Evolutionary conservation across 2,888 invertebrate genomes (phyloP).

Genomic region (Limulus polyphemus): DNA sequence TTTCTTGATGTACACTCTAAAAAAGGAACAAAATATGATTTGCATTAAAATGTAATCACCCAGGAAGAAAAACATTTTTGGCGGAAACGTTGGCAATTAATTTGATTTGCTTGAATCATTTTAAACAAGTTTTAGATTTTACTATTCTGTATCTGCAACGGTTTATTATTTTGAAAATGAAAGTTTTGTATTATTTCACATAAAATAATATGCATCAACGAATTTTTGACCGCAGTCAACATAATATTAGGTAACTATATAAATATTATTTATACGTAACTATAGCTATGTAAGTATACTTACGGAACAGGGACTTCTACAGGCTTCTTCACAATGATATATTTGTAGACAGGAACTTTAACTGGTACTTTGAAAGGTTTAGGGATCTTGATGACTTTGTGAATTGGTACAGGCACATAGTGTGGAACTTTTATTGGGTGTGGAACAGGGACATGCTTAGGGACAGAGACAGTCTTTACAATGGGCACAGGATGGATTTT

Average conservation of each 20-base stretch:
- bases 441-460: slow-evolving; percentile 24
- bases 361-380: slow-evolving; percentile 27
- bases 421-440: slow-evolving; percentile 26
- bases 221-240: no score
- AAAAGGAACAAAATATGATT: not conserved
- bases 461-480: slow-evolving; percentile 26
- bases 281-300: slow-evolving; percentile 14
- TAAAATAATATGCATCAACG: no score
- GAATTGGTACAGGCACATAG: slow-evolving; percentile 28
- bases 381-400: slow-evolving; percentile 26
- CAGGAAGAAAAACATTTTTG: no score
- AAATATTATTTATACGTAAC: no score
- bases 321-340: slow-evolving; percentile 28
- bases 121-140: no score
- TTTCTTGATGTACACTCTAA: not conserved
- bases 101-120: no score
- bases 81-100: no score
- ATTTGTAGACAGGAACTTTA: slow-evolving; percentile 29
- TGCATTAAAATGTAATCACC: no score
- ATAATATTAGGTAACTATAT: no score
- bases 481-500: slow-evolving; percentile 28
- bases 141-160: no score
- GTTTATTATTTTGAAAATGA: no score
- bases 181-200: no score
- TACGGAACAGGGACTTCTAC: slow-evolving; percentile 29